phyloP scores from a whole-genome alignment of 2,797 vertebrate species.

The Eulemur coronatus region DNA sequence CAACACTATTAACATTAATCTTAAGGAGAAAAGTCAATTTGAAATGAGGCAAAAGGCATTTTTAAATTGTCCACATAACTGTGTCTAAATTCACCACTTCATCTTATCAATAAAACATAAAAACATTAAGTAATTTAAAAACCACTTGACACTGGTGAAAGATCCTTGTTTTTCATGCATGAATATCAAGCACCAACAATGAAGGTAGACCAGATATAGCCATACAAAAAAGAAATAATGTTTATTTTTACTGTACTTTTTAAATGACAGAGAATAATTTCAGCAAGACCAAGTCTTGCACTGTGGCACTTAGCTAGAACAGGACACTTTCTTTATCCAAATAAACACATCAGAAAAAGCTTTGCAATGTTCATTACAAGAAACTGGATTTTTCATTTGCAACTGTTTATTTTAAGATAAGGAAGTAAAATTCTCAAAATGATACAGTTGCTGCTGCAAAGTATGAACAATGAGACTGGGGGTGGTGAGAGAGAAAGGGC shows the following conservation, averaged over 20 bases:
- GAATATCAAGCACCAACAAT: not conserved
- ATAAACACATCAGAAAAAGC: not conserved
- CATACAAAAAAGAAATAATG: not conserved
- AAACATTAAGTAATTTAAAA: constrained; percentile 27
- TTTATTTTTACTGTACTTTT: not conserved
- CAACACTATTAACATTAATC: not conserved
- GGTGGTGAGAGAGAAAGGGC: constrained; percentile 69
- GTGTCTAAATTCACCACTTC: not conserved
- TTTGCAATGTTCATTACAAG: constrained; percentile 43
- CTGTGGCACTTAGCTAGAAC: not conserved
- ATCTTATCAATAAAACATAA: constrained; percentile 5
- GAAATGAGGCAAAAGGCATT: not conserved
- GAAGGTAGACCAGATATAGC: not conserved
- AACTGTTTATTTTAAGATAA: constrained; percentile 68
- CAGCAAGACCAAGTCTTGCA: constrained; percentile 23
- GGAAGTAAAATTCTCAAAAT: constrained; percentile 67
- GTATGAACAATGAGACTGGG: constrained; percentile 74
- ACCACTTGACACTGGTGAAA: not conserved
- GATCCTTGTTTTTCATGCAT: constrained; percentile 1
- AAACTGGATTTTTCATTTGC: constrained; percentile 22
- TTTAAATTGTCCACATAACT: not conserved
- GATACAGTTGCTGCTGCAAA: constrained; percentile 55
- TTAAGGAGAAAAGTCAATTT: not conserved
- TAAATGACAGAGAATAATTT: constrained; percentile 26
- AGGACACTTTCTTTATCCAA: not conserved